A percentile compares a stretch with the other conserved stretches of the same genome.
Conservation (phyloP, 2,797 vertebrate genomes). For the Hippoglossus hippoglossus region DNA sequence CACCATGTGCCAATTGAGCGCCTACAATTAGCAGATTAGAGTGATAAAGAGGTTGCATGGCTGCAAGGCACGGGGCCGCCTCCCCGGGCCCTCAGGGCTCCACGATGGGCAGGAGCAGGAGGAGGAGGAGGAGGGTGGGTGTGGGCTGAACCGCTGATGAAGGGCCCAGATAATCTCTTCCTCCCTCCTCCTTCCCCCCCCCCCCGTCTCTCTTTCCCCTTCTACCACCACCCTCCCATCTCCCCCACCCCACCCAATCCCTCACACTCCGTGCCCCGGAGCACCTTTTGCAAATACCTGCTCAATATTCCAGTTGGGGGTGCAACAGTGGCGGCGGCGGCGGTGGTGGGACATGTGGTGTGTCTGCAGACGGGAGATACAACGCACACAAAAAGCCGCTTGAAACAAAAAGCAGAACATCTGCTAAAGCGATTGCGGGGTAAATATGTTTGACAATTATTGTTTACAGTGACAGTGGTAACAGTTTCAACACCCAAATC, state of each 20-base stretch:
- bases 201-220: slow-evolving; percentile 44
- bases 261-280: slow-evolving; percentile 84
- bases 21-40: slow-evolving; percentile 95
- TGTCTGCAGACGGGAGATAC: slow-evolving; percentile 87
- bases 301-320: slow-evolving; percentile 87
- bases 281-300: slow-evolving; percentile 90
- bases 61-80: slow-evolving; percentile 84
- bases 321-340: slow-evolving; percentile 55
- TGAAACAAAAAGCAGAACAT: slow-evolving; percentile 90
- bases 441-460: slow-evolving; percentile 94
- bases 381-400: slow-evolving; percentile 82
- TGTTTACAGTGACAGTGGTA: slow-evolving; percentile 93
- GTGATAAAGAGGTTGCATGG: slow-evolving; percentile 85
- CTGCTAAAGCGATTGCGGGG: slow-evolving; percentile 90
- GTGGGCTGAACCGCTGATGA: slow-evolving; percentile 82
- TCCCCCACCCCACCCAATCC: slow-evolving; percentile 67
- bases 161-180: slow-evolving; percentile 88
- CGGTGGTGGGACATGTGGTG: slow-evolving; percentile 74
- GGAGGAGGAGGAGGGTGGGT: slow-evolving; percentile 45
- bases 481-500: slow-evolving; percentile 87
- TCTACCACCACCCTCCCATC: slow-evolving; percentile 42
- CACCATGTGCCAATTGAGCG: slow-evolving; percentile 90
- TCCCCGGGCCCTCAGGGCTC: slow-evolving; percentile 81
- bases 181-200: slow-evolving; percentile 54
- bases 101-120: slow-evolving; percentile 71